Conservation (phyloP, 2,797 vertebrate genomes). For the Tadarida brasiliensis region DNA sequence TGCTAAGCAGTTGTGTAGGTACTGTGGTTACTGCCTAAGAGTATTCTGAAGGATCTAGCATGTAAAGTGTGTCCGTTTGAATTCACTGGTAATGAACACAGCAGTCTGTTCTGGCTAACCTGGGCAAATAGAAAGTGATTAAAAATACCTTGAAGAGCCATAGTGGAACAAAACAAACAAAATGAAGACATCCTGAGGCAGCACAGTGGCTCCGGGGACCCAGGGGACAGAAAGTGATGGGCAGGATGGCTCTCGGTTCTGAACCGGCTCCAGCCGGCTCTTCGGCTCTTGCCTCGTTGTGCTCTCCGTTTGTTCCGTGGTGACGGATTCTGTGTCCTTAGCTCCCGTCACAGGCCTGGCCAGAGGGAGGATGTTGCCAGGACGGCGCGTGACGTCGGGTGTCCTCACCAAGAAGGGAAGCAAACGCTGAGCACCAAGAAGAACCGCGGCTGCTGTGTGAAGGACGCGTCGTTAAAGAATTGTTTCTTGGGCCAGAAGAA, state of each 20-base stretch:
- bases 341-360: not conserved
- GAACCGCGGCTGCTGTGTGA: not conserved
- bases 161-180: not conserved
- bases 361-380: not conserved
- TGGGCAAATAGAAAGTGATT: not conserved
- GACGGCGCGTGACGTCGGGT: fast-evolving
- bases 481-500: not conserved
- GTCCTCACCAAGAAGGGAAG: not conserved
- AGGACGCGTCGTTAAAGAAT: not conserved
- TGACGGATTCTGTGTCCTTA: not conserved
- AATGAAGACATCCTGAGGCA: not conserved
- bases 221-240: not conserved
- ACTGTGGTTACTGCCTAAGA: not conserved
- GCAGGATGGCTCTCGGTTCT: not conserved
- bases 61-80: not conserved
- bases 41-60: not conserved
- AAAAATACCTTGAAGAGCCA: not conserved
- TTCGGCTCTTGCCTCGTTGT: not conserved
- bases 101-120: not conserved
- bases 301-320: not conserved
- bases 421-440: not conserved
- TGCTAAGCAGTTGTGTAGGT: not conserved
- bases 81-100: not conserved
- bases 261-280: not conserved
- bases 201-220: not conserved